These are phyloP conservation scores for Indri indri DNA, from an alignment of 2,113 vertebrate genomes.

Conservation along the genomic window DNA sequence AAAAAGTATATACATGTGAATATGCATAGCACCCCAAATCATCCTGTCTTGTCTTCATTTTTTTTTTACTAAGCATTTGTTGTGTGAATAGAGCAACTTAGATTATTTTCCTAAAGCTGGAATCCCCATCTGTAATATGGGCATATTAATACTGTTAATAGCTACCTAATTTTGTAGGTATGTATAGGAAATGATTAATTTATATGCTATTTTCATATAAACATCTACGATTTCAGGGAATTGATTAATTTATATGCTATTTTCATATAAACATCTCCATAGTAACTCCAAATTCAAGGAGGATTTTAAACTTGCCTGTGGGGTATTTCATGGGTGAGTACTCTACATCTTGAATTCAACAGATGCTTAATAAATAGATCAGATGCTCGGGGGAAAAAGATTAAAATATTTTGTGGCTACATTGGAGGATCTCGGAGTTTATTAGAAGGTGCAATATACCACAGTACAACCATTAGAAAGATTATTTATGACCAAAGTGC, in stretches of 20 bases:
- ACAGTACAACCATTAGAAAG: not conserved
- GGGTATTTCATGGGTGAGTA: not conserved
- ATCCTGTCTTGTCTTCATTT: too few relatives aligned
- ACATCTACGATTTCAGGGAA: not conserved
- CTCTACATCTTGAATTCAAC: not conserved
- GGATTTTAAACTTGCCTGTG: not conserved
- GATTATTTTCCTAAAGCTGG: not conserved
- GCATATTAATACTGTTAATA: not conserved
- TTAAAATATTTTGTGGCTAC: not conserved
- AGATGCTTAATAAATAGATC: not conserved
- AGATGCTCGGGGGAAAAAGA: not conserved
- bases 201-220: not conserved
- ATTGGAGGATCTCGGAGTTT: not conserved
- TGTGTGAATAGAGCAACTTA: not conserved
- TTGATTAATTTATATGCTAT: not conserved
- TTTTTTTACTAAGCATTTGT: not conserved
- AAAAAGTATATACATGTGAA: not conserved
- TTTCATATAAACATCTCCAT: not conserved
- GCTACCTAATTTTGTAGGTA: not conserved
- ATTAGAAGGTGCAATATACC: not conserved
- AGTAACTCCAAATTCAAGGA: not conserved
- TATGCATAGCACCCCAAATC: not conserved
- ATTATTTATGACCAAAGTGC: not conserved
- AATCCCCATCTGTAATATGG: not conserved
- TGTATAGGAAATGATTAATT: not conserved